These are phyloP conservation scores for Gadus macrocephalus DNA, from an alignment of 2,113 vertebrate genomes.

Conservation along the genomic window DNA sequence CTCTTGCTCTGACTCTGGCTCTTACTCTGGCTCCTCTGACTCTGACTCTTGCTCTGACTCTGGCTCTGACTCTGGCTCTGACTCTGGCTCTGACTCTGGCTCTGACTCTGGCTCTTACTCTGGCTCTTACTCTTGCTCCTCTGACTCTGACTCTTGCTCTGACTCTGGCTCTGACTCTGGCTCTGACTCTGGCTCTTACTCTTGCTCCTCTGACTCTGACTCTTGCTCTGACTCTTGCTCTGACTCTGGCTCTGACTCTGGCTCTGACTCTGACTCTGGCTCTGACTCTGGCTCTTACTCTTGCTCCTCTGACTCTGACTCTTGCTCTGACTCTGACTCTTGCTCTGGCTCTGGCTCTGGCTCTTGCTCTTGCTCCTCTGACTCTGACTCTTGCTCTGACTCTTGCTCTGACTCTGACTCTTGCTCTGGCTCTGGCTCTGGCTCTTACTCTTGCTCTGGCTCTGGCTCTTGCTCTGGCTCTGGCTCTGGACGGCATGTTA, in stretches of 20 bases:
- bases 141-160: constrained; percentile 4
- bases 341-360: too few species aligned
- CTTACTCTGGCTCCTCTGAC: too few species aligned
- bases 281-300: constrained; percentile 2
- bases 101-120: constrained; percentile 2
- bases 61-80: constrained; percentile 7
- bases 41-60: constrained; percentile 4
- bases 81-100: too few species aligned
- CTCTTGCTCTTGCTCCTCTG: too few species aligned
- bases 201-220: background rate
- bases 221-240: constrained; percentile 5
- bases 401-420: background rate
- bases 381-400: constrained; percentile 1
- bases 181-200: too few species aligned
- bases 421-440: too few species aligned
- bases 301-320: background rate
- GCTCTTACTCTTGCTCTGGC: background rate
- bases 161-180: background rate
- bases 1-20: constrained; percentile 8
- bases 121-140: background rate
- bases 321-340: constrained; percentile 1
- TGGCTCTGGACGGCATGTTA: too few species aligned
- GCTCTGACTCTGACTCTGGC: background rate
- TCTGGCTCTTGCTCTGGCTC: constrained; percentile 14
- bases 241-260: constrained; percentile 7